Evolutionary conservation across 2,888 invertebrate species (phyloP).

Genomic region (Lasioglossum oenotherae): DNA sequence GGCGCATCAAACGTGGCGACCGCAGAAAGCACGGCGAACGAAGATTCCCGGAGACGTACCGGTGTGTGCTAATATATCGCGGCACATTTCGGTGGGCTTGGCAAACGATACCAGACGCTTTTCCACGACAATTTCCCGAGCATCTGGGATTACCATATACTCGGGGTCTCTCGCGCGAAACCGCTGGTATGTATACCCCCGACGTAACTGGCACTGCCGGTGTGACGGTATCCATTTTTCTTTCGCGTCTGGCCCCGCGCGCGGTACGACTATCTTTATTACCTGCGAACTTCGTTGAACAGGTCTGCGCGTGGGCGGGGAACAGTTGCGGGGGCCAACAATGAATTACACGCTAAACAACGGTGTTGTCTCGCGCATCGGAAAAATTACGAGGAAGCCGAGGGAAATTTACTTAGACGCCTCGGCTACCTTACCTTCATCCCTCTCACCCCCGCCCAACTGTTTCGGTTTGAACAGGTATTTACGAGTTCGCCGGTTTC

Average conservation of each 20-base stretch:
- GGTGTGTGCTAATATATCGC: slow-evolving; percentile 66
- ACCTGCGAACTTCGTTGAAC: slow-evolving; percentile 42
- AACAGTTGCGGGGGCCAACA: slow-evolving; percentile 12
- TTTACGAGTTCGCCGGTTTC: background rate
- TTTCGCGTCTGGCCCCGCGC: slow-evolving; percentile 41
- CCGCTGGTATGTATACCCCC: slow-evolving; percentile 45
- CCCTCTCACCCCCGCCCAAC: background rate
- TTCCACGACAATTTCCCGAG: slow-evolving; percentile 65
- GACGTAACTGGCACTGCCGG: slow-evolving; percentile 55
- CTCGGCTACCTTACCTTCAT: background rate
- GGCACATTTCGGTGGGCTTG: slow-evolving; percentile 62
- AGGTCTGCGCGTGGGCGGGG: background rate
- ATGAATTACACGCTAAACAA: slow-evolving; percentile 41
- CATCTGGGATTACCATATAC: slow-evolving; percentile 71
- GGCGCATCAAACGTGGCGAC: background rate
- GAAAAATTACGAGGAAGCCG: slow-evolving; percentile 15
- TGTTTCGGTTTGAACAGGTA: slow-evolving; percentile 9
- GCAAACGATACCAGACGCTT: slow-evolving; percentile 69
- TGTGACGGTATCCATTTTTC: slow-evolving; percentile 67
- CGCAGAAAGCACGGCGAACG: slow-evolving; percentile 5
- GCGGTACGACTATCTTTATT: slow-evolving; percentile 63
- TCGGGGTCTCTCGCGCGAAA: slow-evolving; percentile 28
- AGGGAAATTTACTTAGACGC: slow-evolving; percentile 31
- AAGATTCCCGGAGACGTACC: slow-evolving; percentile 60
- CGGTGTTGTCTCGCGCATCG: background rate